Conservation (phyloP, 2,113 vertebrate genomes). For the Gracilinanus agilis region DNA sequence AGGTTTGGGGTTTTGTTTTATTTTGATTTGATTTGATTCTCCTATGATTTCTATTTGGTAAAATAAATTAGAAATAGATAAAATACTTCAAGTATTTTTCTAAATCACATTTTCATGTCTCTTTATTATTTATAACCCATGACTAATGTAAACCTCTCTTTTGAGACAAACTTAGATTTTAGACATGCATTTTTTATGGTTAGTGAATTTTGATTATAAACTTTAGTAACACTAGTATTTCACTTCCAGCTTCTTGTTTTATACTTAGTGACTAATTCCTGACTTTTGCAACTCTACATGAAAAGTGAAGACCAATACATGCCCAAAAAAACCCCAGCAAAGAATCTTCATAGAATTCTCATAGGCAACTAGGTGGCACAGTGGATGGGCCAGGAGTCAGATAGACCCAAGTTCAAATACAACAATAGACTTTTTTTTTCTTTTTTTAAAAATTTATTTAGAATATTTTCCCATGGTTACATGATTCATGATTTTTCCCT, state of each 20-base stretch:
- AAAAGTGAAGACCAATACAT: neutral
- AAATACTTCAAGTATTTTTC: neutral
- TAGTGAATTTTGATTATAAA: neutral
- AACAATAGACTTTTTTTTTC: neutral
- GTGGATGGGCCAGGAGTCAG: neutral
- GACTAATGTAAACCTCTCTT: neutral
- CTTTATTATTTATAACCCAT: neutral
- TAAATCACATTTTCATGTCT: neutral
- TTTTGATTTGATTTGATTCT: neutral
- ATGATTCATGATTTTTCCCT: no score
- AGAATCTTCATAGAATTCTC: neutral
- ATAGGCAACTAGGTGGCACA: neutral
- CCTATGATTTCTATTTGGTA: neutral
- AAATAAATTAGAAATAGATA: neutral
- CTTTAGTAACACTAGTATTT: neutral
- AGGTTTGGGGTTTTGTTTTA: neutral
- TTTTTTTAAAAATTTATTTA: no score
- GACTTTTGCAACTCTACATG: neutral
- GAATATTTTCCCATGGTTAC: no score
- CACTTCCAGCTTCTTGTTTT: neutral
- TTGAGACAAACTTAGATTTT: neutral
- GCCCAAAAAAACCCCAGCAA: neutral
- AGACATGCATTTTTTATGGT: constrained; percentile 18
- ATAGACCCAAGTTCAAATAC: neutral
- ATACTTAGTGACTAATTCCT: neutral